Conservation (phyloP, 2,113 vertebrate species). For the Otolemur garnettii region DNA sequence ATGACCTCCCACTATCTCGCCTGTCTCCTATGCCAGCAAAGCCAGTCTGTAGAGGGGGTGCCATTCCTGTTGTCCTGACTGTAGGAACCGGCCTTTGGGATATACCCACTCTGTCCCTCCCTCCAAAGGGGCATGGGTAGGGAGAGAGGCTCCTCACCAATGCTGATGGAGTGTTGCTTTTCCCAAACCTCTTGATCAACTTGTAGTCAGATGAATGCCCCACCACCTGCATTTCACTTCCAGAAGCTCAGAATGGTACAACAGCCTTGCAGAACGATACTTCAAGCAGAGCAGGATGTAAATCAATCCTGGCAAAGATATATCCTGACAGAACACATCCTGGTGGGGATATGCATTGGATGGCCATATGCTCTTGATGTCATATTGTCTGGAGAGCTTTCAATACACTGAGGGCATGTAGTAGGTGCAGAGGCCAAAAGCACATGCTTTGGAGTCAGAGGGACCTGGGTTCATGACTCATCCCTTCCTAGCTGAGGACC, state of each 20-base stretch:
- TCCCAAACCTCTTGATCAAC: background rate
- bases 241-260: background rate
- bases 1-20: background rate
- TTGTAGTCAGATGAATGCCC: background rate
- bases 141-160: background rate
- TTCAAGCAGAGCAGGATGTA: background rate
- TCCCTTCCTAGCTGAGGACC: background rate
- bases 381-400: background rate
- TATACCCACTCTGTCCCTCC: background rate
- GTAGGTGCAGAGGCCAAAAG: constrained; percentile 31
- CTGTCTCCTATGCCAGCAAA: background rate
- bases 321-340: background rate
- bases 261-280: background rate
- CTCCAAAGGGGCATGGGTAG: background rate
- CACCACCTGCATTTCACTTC: background rate
- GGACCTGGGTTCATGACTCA: background rate
- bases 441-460: background rate
- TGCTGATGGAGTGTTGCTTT: background rate
- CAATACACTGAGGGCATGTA: background rate
- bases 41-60: background rate
- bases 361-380: background rate
- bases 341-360: background rate
- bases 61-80: background rate
- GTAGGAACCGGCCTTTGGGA: background rate
- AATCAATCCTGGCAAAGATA: background rate